These are phyloP conservation scores for Platysternon megacephalum DNA, from an alignment of 2,113 vertebrate species.

Conservation along the genomic window DNA sequence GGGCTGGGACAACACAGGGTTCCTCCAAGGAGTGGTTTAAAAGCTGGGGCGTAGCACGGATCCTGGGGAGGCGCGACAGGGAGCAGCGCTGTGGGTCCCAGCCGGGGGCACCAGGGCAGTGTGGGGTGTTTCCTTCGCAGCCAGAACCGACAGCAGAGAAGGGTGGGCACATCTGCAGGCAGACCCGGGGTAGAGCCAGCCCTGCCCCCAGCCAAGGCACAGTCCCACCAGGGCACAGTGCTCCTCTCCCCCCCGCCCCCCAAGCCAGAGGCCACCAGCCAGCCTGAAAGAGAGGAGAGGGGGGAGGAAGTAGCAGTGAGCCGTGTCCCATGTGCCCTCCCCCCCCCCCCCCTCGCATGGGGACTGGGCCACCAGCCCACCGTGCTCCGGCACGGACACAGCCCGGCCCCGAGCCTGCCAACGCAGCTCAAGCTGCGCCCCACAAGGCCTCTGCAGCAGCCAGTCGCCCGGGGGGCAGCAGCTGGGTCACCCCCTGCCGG, in stretches of 20 bases:
- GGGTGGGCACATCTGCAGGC: too few relatives aligned
- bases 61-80: background rate
- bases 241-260: too few relatives aligned
- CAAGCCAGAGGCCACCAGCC: conserved; percentile 82
- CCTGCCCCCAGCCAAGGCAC: background rate
- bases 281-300: conserved; percentile 78
- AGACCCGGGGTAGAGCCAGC: background rate
- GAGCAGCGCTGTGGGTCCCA: too few relatives aligned
- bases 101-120: background rate
- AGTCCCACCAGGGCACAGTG: too few relatives aligned
- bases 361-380: background rate
- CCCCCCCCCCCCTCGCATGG: background rate
- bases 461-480: too few relatives aligned
- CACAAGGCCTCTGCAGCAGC: too few relatives aligned
- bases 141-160: background rate
- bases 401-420: too few relatives aligned
- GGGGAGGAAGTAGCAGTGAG: background rate
- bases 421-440: too few relatives aligned
- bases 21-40: too few relatives aligned
- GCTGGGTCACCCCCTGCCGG: too few relatives aligned
- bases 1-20: background rate
- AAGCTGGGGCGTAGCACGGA: background rate
- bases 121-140: too few relatives aligned
- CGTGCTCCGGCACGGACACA: too few relatives aligned
- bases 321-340: background rate